Conservation (phyloP, 2,113 vertebrate species). For the Calypte anna region DNA sequence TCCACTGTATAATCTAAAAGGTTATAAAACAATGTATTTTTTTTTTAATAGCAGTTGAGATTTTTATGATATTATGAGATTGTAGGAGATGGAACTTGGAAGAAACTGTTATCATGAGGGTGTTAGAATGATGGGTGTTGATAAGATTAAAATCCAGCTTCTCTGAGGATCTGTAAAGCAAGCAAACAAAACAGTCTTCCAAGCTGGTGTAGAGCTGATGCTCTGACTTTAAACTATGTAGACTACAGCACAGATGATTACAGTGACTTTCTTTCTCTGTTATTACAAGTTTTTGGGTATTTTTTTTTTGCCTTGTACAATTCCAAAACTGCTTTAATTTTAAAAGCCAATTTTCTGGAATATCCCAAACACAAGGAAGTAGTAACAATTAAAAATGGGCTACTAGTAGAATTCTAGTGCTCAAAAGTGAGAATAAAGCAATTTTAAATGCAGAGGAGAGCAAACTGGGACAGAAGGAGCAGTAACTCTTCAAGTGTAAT, state of each 20-base stretch:
- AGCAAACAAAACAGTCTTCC: background rate
- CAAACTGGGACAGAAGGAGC: background rate
- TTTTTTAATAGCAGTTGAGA: background rate
- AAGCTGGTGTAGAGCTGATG: background rate
- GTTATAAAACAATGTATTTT: background rate
- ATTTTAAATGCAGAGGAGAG: background rate
- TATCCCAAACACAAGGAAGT: background rate
- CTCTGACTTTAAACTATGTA: background rate
- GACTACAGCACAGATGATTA: background rate
- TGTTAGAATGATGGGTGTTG: background rate
- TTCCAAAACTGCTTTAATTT: background rate
- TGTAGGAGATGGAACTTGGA: background rate
- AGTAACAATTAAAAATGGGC: background rate
- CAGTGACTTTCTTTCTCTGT: background rate
- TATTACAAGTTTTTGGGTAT: background rate
- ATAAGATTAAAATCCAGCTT: background rate
- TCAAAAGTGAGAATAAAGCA: background rate
- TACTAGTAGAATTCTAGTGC: background rate
- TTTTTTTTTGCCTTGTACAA: background rate
- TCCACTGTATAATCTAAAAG: background rate
- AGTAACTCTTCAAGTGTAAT: too few relatives aligned
- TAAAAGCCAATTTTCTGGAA: background rate
- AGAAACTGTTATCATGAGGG: background rate
- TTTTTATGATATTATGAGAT: background rate
- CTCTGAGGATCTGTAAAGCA: background rate